Conservation (phyloP, 2,888 invertebrate genomes). For the Spisula solida region DNA sequence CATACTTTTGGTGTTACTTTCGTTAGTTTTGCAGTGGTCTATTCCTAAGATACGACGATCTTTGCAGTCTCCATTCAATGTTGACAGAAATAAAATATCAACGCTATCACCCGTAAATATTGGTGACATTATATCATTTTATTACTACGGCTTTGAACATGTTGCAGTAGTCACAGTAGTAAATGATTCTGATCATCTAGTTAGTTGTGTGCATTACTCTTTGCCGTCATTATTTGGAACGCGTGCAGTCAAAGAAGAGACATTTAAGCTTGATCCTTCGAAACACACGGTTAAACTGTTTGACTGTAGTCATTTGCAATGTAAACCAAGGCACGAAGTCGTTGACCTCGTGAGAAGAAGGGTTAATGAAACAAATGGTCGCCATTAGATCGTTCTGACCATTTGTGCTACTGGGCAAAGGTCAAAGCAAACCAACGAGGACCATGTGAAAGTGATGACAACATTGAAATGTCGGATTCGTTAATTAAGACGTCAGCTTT, state of each 20-base stretch:
- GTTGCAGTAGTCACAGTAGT: constrained; percentile 30
- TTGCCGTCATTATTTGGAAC: neutral
- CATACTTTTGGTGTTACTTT: constrained; percentile 19
- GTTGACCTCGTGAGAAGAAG: constrained; percentile 6
- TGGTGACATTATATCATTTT: constrained; percentile 25
- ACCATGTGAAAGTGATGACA: neutral
- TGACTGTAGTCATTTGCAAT: neutral
- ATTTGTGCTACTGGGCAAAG: constrained; percentile 33
- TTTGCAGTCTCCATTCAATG: constrained; percentile 41
- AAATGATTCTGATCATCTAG: neutral
- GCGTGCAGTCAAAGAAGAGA: constrained; percentile 41
- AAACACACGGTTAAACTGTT: neutral
- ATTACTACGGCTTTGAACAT: constrained; percentile 26
- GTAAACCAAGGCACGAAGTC: neutral
- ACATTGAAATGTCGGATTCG: neutral
- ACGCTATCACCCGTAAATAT: neutral
- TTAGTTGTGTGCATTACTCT: constrained; percentile 43
- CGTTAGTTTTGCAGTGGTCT: constrained; percentile 18
- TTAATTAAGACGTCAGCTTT: neutral
- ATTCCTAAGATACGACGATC: constrained; percentile 37
- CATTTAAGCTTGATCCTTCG: constrained; percentile 3
- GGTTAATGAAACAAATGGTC: constrained; percentile 35
- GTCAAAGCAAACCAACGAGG: neutral
- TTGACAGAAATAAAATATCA: neutral
- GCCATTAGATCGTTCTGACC: constrained; percentile 15